These are phyloP conservation scores for Chionodraco myersi DNA, from an alignment of 2,113 vertebrate genomes.

Conservation along the genomic window DNA sequence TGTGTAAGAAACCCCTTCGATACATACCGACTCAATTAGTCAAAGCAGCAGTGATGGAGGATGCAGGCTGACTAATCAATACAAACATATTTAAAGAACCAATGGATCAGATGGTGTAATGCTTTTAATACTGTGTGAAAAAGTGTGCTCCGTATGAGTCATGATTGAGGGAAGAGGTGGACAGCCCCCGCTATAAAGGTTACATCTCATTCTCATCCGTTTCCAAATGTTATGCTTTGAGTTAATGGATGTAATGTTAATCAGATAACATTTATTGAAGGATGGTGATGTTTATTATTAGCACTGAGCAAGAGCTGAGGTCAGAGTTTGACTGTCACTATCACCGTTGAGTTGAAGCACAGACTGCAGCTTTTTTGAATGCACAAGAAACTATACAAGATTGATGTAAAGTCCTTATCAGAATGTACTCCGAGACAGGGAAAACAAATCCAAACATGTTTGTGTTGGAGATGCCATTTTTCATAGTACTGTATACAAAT, in stretches of 20 bases:
- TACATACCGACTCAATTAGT: conserved; percentile 8
- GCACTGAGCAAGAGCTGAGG: not conserved
- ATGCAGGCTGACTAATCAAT: conserved; percentile 28
- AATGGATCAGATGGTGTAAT: conserved; percentile 20
- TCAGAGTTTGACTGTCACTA: conserved; percentile 4
- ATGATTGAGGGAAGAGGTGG: conserved; percentile 53
- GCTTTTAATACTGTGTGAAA: conserved; percentile 26
- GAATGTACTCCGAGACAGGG: not conserved
- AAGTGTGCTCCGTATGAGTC: conserved; percentile 57
- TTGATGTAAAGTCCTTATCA: not conserved
- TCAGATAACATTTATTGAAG: conserved; percentile 15
- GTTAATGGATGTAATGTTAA: conserved; percentile 24
- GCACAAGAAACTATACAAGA: not conserved
- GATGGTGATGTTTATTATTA: conserved; percentile 3
- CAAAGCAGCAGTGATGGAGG: conserved; percentile 1
- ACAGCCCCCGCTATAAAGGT: conserved; percentile 29
- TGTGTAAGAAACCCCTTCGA: not conserved
- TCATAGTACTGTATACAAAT: not conserved
- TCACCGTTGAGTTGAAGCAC: conserved; percentile 28
- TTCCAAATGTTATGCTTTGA: conserved; percentile 22
- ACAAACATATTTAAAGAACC: conserved; percentile 36
- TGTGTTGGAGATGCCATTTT: not conserved
- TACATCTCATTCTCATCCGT: conserved; percentile 34
- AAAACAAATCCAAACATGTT: not conserved
- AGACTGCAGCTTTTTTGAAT: not conserved